Percentiles rank a stretch among this genome's conserved stretches.
Evolutionary conservation across 2,797 vertebrate species (phyloP).

Genomic region (Dermochelys coriacea): DNA sequence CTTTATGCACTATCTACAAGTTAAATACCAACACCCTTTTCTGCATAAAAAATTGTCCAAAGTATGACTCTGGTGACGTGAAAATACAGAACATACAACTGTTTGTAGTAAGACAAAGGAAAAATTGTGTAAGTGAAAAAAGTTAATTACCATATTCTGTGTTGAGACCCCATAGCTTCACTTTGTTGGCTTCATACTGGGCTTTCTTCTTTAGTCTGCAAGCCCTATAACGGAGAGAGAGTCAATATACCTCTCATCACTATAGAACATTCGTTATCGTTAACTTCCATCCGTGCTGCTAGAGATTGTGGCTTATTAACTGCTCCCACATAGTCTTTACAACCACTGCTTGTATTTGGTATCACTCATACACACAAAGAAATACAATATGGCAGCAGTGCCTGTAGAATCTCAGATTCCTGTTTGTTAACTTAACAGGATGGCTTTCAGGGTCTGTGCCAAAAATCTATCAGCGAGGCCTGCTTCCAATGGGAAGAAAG

Average conservation of each 20-base stretch:
- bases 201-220: slow-evolving; percentile 99
- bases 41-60: neutral
- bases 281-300: neutral
- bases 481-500: neutral
- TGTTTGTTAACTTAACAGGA: neutral
- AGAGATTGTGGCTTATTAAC: neutral
- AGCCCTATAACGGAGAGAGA: slow-evolving; percentile 85
- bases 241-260: slow-evolving; percentile 48
- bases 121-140: slow-evolving; percentile 50
- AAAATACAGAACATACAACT: neutral
- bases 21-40: neutral
- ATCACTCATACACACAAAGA: neutral
- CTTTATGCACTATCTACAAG: neutral
- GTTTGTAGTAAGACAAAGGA: slow-evolving; percentile 17
- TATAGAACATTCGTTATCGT: neutral
- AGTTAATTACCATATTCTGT: slow-evolving; percentile 94
- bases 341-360: neutral
- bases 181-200: slow-evolving; percentile 99
- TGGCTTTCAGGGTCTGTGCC: too few relatives aligned
- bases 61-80: neutral
- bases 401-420: neutral
- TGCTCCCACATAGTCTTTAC: neutral
- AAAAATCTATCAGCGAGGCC: neutral
- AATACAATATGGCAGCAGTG: neutral
- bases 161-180: slow-evolving; percentile 99